Evolutionary conservation across 2,888 invertebrate genomes (phyloP), one percentile per base, ranked within the genome.

Genomic region (Enoplolaimus lenunculus): DNA sequence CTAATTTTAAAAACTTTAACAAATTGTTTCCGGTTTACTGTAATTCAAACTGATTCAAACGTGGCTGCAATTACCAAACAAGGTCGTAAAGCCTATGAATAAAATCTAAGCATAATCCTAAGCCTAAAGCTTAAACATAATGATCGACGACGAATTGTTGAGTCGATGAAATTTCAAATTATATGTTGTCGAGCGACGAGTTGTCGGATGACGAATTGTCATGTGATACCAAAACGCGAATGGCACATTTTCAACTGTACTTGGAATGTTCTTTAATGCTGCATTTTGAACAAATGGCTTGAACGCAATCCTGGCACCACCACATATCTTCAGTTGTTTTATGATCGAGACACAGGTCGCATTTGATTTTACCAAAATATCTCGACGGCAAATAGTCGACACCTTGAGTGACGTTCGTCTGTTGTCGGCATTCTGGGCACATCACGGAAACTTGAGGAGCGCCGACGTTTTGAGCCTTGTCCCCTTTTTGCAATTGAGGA

Each of bases 311-410:
- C 30, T 26, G 26, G 60, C 69, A 70, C 69, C 69, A 71, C 73
- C 73, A 72, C 35, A 67, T 69, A 62, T 72, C 73, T 26, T 71
- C 73, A 13, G 71, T 57, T 29, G 64, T 60, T 65, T 72, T 72
- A 29, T 68, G 59, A 34, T 69, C 71, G 31, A 72, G 45, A 64
- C 73, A 72, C 13, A 72, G 2, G 31, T 72, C 73, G 69, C 73
- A 72, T 45, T 69, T 57, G 34, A 72, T 67, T 60, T 71, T 72
- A 34, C 73, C 73, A 59, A 72, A 72, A 59, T 72, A 72, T 1
- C 33, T 45, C 2, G 71, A 69, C n/a, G 28, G 59, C 67, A 72
- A 70, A 45, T 68, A 30, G 3, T 16, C 35, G 2, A 72, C 1
- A 13, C 73, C 73, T 2, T 57, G 34, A 2, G 45, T 1, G 26